These are phyloP conservation scores for Microtus richardsoni DNA, from an alignment of 2,113 vertebrate genomes.

Conservation along the genomic window DNA sequence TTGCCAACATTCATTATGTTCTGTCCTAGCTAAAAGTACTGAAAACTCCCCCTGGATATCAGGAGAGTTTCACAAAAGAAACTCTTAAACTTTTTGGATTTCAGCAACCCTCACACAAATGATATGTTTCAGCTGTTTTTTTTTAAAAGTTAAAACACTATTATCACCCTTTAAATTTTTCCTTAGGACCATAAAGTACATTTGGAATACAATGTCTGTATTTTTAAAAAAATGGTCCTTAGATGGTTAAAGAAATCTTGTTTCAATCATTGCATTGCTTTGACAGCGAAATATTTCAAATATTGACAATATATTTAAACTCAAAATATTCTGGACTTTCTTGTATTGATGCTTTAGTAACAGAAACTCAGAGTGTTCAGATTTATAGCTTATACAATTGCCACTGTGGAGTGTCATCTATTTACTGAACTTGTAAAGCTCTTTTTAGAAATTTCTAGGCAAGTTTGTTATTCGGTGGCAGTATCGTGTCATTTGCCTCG, in stretches of 20 bases:
- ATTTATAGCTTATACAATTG: background rate
- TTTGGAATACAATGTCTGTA: slow-evolving; percentile 31
- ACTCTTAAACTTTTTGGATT: slow-evolving; percentile 24
- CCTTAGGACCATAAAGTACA: background rate
- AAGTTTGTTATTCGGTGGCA: background rate
- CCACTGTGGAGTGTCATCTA: background rate
- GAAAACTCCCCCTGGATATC: background rate
- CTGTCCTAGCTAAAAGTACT: slow-evolving; percentile 3
- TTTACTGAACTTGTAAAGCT: background rate
- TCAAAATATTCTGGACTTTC: background rate
- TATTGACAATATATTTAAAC: background rate
- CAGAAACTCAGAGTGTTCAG: background rate
- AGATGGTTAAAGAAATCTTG: slow-evolving; percentile 9
- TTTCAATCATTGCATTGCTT: slow-evolving; percentile 19
- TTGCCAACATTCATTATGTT: background rate
- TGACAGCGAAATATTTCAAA: slow-evolving; percentile 33
- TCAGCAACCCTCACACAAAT: slow-evolving; percentile 25
- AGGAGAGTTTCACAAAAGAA: background rate
- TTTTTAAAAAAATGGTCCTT: background rate
- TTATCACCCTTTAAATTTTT: slow-evolving; percentile 37
- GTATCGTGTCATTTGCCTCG: slow-evolving; percentile 71
- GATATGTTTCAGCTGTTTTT: slow-evolving; percentile 44
- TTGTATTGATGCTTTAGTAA: background rate
- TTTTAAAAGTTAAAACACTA: slow-evolving; percentile 50
- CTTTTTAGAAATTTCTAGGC: slow-evolving; percentile 1